Percentiles rank a stretch among this genome's conserved stretches.
Evolutionary conservation across 2,797 vertebrate species (phyloP).

Genomic region (Diplodus sargus): DNA sequence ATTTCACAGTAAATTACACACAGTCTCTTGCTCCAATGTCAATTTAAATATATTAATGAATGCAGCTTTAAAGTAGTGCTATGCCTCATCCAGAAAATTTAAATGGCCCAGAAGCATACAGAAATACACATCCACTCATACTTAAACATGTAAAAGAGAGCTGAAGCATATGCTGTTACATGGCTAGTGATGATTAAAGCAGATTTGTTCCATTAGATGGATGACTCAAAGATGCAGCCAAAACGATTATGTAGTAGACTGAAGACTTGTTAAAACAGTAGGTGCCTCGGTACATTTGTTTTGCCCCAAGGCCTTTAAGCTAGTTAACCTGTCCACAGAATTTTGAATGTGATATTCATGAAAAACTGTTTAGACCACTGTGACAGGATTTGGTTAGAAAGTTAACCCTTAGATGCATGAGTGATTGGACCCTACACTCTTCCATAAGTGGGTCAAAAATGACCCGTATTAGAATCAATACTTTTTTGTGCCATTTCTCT

Average conservation of each 20-base stretch:
- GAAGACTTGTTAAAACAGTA: background rate
- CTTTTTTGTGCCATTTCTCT: too few relatives aligned
- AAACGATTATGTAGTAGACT: background rate
- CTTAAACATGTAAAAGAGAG: background rate
- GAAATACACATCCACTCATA: background rate
- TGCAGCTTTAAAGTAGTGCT: background rate
- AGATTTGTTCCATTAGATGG: background rate
- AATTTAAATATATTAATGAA: background rate
- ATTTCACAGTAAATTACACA: background rate
- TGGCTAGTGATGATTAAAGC: background rate
- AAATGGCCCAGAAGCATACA: background rate
- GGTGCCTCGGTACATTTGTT: background rate
- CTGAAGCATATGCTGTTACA: background rate
- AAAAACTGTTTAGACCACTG: background rate
- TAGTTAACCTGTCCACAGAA: background rate
- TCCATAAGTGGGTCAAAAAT: too few relatives aligned
- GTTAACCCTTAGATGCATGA: background rate
- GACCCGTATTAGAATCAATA: too few relatives aligned
- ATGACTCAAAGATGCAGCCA: background rate
- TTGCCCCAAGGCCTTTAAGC: background rate
- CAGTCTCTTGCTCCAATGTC: background rate
- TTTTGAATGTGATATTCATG: background rate
- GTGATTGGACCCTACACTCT: too few relatives aligned
- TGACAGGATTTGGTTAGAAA: background rate
- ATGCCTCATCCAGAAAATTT: background rate